phyloP scores from a whole-genome alignment of 2,113 vertebrate genomes.

The Zosterops lateralis region DNA sequence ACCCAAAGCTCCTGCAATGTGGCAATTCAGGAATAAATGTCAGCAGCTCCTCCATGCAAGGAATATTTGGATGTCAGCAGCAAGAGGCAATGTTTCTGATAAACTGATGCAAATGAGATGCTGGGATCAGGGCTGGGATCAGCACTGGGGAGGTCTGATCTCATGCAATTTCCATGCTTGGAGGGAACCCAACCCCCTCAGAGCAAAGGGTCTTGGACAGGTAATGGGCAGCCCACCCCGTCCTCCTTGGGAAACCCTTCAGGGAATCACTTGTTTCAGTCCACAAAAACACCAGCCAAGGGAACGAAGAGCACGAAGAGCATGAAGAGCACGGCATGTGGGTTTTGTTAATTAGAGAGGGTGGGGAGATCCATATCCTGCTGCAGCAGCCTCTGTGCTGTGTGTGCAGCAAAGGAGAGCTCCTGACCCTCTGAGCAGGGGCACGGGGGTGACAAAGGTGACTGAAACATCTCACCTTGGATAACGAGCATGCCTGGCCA shows the following conservation, averaged over 20 bases:
- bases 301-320: not conserved
- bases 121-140: not conserved
- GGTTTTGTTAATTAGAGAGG: not conserved
- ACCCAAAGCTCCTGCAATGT: not conserved
- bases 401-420: not conserved
- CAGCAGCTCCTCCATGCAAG: not conserved
- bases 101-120: not conserved
- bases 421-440: not conserved
- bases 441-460: not conserved
- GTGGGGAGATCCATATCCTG: not conserved
- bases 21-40: not conserved
- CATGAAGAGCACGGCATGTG: rapidly evolving
- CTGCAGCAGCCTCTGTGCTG: not conserved
- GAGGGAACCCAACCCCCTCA: rapidly evolving
- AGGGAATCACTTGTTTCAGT: not conserved
- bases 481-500: rapidly evolving
- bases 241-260: not conserved
- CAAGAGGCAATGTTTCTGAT: not conserved
- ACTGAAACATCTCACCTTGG: not conserved
- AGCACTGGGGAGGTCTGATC: not conserved
- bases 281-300: not conserved
- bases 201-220: not conserved
- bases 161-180: not conserved
- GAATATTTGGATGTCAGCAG: not conserved
- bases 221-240: not conserved